Percentiles rank a stretch among this genome's conserved stretches.
Evolutionary conservation across 2,113 vertebrate genomes (phyloP).

Genomic region (Anarhynchus alexandrinus): DNA sequence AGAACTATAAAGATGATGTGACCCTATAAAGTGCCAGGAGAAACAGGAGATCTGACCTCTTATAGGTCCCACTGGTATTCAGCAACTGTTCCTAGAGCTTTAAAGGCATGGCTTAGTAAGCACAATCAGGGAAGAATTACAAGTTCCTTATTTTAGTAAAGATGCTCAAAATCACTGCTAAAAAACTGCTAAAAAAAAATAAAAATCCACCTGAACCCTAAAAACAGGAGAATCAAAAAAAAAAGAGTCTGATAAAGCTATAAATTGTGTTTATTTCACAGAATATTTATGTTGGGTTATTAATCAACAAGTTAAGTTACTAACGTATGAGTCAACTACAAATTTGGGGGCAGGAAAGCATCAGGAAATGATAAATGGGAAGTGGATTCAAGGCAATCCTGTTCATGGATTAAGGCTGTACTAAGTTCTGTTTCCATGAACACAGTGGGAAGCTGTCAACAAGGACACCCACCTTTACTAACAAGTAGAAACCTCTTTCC

Average conservation of each 20-base stretch:
- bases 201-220: background rate
- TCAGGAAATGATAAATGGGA: background rate
- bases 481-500: background rate
- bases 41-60: background rate
- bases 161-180: background rate
- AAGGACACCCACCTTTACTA: background rate
- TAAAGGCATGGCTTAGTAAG: background rate
- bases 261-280: background rate
- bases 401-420: background rate
- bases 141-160: background rate
- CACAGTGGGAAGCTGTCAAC: background rate
- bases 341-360: background rate
- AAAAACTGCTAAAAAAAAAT: background rate
- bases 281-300: background rate
- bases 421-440: background rate
- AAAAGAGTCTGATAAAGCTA: background rate
- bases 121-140: background rate
- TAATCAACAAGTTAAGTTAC: background rate
- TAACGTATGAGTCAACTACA: background rate
- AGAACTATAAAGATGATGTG: background rate
- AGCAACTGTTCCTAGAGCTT: background rate
- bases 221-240: background rate
- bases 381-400: background rate
- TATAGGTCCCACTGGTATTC: background rate
- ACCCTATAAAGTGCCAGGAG: background rate